These are phyloP conservation scores for Darevskia nairensis DNA, from an alignment of 2,797 vertebrate genomes.

Conservation along the genomic window DNA sequence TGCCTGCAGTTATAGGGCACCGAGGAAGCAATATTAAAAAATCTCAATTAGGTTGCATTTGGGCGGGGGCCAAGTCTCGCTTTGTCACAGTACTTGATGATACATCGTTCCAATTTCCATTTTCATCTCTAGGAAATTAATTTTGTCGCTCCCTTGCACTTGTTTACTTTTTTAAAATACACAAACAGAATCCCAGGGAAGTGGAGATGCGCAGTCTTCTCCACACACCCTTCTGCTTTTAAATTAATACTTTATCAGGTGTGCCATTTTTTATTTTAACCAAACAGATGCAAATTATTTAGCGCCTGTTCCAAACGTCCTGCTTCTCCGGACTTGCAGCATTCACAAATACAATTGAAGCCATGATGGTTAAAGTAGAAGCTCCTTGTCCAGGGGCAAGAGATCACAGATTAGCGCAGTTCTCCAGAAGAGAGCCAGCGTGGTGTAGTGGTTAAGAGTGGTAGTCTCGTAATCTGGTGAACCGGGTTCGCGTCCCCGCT, in stretches of 20 bases:
- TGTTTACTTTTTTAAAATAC: background rate
- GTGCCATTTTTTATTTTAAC: background rate
- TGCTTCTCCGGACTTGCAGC: background rate
- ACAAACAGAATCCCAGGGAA: background rate
- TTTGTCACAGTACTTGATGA: background rate
- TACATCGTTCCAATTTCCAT: background rate
- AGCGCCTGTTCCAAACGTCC: background rate
- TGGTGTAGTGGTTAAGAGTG: too few species aligned
- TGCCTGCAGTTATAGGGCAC: background rate
- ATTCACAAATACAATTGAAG: background rate
- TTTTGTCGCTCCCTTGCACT: background rate
- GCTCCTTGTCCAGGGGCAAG: too few species aligned
- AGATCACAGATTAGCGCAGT: too few species aligned
- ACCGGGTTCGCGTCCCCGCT: too few species aligned
- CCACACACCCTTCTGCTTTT: background rate
- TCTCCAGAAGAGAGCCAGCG: background rate
- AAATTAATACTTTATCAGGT: background rate
- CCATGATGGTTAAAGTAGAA: background rate
- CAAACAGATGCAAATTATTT: background rate
- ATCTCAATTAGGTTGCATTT: conserved; percentile 25
- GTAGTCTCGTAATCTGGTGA: too few species aligned
- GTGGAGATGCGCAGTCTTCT: background rate
- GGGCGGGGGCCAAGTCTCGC: conserved; percentile 1
- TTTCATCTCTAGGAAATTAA: conserved; percentile 6
- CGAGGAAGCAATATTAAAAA: conserved; percentile 3